Percentiles rank a stretch among this genome's conserved stretches.
Evolutionary conservation across 2,113 vertebrate genomes (phyloP).

Genomic region (Saccopteryx bilineata): DNA sequence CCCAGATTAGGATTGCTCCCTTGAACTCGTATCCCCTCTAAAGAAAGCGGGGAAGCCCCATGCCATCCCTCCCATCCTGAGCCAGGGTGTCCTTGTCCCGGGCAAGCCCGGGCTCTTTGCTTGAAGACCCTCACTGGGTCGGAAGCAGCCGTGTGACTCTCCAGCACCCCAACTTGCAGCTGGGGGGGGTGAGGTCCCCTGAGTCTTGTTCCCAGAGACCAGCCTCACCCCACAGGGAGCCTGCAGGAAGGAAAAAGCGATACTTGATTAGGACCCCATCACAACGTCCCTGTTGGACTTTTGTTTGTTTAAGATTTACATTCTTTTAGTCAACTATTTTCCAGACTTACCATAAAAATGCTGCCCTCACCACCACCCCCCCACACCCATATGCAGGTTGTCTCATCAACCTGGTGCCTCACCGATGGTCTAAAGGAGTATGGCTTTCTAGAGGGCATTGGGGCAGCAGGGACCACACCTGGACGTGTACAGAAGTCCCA

Average conservation of each 20-base stretch:
- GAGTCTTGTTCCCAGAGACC: neutral
- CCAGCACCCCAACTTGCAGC: neutral
- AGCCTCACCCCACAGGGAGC: neutral
- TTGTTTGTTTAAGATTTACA: neutral
- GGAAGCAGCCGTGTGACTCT: neutral
- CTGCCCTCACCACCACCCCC: neutral
- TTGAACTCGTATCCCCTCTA: neutral
- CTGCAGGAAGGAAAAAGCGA: neutral
- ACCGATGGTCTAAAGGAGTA: neutral
- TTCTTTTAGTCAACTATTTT: neutral
- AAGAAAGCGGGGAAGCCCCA: neutral
- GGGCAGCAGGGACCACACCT: neutral
- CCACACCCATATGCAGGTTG: fast-evolving
- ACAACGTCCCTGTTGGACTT: neutral
- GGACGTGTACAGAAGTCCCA: fast-evolving
- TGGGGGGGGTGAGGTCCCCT: neutral
- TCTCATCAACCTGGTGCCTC: fast-evolving
- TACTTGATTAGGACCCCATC: fast-evolving
- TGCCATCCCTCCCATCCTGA: neutral
- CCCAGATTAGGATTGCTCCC: neutral
- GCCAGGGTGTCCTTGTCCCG: neutral
- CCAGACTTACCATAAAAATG: neutral
- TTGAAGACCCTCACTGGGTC: neutral
- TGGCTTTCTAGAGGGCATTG: neutral
- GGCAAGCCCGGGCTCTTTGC: neutral